Conservation (phyloP, 2,113 vertebrate genomes). For the Heterochromis multidens region DNA sequence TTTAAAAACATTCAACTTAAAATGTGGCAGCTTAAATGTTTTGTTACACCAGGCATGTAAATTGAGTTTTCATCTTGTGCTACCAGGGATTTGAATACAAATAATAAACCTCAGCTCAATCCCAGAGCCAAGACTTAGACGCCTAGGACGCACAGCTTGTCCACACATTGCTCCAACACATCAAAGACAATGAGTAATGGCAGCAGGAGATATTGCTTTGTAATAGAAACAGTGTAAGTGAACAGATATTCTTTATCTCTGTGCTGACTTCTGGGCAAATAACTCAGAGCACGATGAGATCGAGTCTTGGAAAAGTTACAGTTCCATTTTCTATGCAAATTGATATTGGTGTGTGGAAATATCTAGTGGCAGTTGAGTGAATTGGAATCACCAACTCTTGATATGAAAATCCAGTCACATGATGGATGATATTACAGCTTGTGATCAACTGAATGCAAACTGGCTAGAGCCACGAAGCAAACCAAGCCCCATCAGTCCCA, state of each 20-base stretch:
- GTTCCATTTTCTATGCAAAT: conserved; percentile 67
- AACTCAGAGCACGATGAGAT: conserved; percentile 35
- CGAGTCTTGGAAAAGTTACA: conserved; percentile 31
- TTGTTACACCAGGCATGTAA: conserved; percentile 30
- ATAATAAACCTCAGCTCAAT: conserved; percentile 29
- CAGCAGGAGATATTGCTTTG: conserved; percentile 59
- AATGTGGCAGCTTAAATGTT: conserved; percentile 17
- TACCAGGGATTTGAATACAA: conserved; percentile 39
- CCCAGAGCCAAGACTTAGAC: background rate
- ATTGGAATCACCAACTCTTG: conserved; percentile 47
- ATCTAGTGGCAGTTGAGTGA: conserved; percentile 33
- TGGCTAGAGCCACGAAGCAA: background rate
- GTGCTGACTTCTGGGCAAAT: conserved; percentile 43
- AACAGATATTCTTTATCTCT: conserved; percentile 57
- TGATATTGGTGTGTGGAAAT: conserved; percentile 46
- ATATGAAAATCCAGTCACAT: conserved; percentile 47
- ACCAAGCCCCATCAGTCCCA: background rate
- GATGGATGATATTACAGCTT: conserved; percentile 48
- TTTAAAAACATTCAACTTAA: conserved; percentile 14
- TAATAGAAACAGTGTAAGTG: conserved; percentile 52
- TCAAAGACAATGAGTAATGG: conserved; percentile 62
- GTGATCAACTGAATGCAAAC: conserved; percentile 22
- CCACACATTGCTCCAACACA: conserved; percentile 16
- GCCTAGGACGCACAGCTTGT: background rate
- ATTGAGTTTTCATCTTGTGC: conserved; percentile 19